Percentiles rank a stretch among this genome's conserved stretches.
Conservation (phyloP, 2,797 vertebrate species). For the Tauraco hartlaubi region DNA sequence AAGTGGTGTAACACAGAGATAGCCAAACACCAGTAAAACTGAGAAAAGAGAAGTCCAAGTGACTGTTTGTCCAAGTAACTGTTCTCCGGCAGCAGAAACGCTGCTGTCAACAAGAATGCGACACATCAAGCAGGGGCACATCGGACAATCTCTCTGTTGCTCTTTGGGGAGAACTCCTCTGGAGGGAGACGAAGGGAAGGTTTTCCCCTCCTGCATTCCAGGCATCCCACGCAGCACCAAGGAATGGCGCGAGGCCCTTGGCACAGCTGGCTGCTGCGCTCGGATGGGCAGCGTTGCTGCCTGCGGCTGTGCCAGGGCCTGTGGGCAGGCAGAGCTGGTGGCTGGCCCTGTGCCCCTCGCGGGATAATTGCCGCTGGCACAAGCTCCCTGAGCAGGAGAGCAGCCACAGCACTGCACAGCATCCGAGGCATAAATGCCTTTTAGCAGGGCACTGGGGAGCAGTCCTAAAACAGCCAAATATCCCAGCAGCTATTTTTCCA, state of each 20-base stretch:
- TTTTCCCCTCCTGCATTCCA: not conserved
- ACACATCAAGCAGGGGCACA: rapidly evolving
- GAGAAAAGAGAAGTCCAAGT: not conserved
- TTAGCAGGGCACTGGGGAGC: not conserved
- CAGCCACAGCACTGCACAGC: rapidly evolving
- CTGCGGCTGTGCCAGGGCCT: rapidly evolving
- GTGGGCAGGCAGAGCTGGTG: not conserved
- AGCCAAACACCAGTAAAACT: rapidly evolving
- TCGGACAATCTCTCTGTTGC: not conserved
- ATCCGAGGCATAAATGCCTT: not conserved
- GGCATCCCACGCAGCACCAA: rapidly evolving
- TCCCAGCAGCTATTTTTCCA: not conserved
- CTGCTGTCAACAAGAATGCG: rapidly evolving
- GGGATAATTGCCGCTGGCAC: rapidly evolving
- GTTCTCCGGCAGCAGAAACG: not conserved
- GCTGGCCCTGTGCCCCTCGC: not conserved
- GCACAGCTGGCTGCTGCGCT: not conserved
- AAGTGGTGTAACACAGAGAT: not conserved
- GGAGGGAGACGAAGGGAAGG: not conserved
- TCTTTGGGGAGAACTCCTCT: not conserved
- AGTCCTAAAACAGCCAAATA: not conserved
- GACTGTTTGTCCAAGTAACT: too few species aligned
- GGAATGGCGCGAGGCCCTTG: rapidly evolving
- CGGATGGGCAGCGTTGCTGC: not conserved
- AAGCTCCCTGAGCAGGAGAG: not conserved